Conservation (phyloP, 2,888 invertebrate species). For the Cataglyphis cursor region DNA sequence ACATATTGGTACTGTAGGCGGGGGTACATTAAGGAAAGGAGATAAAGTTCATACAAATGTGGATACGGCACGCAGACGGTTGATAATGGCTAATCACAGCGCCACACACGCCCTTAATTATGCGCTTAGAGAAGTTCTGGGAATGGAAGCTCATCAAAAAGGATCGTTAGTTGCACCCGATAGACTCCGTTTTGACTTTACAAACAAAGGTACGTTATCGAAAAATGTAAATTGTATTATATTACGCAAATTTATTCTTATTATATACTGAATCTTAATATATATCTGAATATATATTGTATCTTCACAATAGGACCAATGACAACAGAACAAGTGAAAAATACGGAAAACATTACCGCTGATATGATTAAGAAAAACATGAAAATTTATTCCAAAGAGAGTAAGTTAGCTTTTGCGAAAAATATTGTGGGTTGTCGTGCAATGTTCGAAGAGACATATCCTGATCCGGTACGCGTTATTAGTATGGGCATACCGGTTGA, state of each 20-base stretch:
- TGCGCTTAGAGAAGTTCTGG: slow-evolving; percentile 95
- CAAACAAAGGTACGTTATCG: slow-evolving; percentile 90
- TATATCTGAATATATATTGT: background rate
- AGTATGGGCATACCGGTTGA: slow-evolving; percentile 98
- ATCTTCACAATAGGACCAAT: slow-evolving; percentile 90
- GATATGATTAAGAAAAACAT: slow-evolving; percentile 92
- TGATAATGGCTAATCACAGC: slow-evolving; percentile 99
- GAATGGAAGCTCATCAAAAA: slow-evolving; percentile 97
- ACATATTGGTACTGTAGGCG: slow-evolving; percentile 95
- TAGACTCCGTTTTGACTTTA: slow-evolving; percentile 98
- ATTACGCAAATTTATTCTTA: slow-evolving; percentile 1
- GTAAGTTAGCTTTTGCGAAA: slow-evolving; percentile 94
- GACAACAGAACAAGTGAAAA: slow-evolving; percentile 95
- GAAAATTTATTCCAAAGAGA: slow-evolving; percentile 95
- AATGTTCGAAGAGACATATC: slow-evolving; percentile 99
- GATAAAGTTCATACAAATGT: slow-evolving; percentile 94
- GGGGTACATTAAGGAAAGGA: slow-evolving; percentile 94
- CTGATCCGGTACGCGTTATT: slow-evolving; percentile 97
- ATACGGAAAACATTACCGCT: slow-evolving; percentile 93
- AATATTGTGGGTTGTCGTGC: slow-evolving; percentile 97
- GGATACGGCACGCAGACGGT: slow-evolving; percentile 94
- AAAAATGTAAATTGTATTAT: background rate
- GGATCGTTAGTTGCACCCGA: slow-evolving; percentile 99
- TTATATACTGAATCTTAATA: background rate
- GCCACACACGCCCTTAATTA: slow-evolving; percentile 99